phyloP scores from a whole-genome alignment of 1,140 invertebrate genomes.

The Apis laboriosa region DNA sequence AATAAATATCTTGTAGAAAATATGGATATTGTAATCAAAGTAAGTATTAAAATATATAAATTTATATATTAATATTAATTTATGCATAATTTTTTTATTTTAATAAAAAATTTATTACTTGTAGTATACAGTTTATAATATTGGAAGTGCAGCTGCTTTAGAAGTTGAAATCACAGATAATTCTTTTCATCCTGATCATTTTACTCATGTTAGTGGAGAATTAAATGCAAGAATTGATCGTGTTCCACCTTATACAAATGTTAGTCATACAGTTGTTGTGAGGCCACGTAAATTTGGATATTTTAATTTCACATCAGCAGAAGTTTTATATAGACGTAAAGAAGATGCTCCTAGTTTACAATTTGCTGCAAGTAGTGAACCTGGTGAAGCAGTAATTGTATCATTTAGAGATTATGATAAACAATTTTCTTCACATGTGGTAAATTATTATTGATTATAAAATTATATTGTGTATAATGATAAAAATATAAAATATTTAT shows the following conservation, averaged over 20 bases:
- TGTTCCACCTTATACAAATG: conserved; percentile 95
- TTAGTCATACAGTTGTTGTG: conserved; percentile 96
- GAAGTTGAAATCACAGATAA: conserved; percentile 94
- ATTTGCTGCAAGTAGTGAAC: conserved; percentile 95
- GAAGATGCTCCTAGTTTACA: conserved; percentile 90
- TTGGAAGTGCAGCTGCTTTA: conserved; percentile 92
- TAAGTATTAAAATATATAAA: conserved; percentile 59
- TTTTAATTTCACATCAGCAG: conserved; percentile 98
- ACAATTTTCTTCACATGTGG: conserved; percentile 98
- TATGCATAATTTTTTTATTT: conserved; percentile 21
- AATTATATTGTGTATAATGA: conserved; percentile 12
- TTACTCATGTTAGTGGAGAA: conserved; percentile 92
- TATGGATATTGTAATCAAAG: conserved; percentile 97
- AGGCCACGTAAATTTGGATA: conserved; percentile 94
- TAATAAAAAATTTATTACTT: conserved; percentile 55
- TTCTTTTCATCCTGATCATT: conserved; percentile 94
- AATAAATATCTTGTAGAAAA: conserved; percentile 99
- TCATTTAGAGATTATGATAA: conserved; percentile 98
- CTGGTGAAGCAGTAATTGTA: conserved; percentile 97
- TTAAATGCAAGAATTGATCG: conserved; percentile 91
- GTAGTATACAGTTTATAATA: conserved; percentile 91
- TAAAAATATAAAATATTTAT: conserved; percentile 33
- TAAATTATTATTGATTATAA: conserved; percentile 77
- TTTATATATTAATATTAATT: conserved; percentile 1
- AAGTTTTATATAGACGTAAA: conserved; percentile 92